Evolutionary conservation across 2,888 invertebrate species (phyloP), one percentile per base, ranked within the genome.

Genomic region (Notocelia uddmanniana): DNA sequence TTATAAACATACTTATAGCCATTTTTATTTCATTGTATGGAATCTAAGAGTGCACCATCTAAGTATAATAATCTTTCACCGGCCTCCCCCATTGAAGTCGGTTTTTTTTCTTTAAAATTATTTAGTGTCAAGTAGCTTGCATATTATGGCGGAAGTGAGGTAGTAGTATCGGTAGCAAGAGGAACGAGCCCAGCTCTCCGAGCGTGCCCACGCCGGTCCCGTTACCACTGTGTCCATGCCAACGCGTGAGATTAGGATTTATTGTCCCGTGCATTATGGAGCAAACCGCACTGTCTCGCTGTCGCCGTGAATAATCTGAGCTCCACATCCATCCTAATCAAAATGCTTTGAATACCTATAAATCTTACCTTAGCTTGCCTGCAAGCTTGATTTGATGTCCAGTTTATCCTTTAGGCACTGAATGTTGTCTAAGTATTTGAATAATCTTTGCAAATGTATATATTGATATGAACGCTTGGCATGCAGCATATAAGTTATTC

Each of bases 201-300:
- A 18, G 68, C 59, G 58, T 67, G 54, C 21, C 41, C 52, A 73
- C 76, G 64, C 60, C 13, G 55, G 34, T 78, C 63, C 83, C 82
- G 85, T 83, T 84, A 85, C 45, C 59, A 58, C 21, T 57, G 60
- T 76, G 75, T 68, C 69, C 76, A 72, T 59, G 77, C 45, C 45
- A 13, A n/a, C 77, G 77, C 79, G 79, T 79, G 69, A 80, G 75
- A 83, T 81, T 78, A 78, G 74, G 68, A 79, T 80, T 83, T 81
- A 80, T 81, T 75, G 74, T 73, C 74, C 75, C 74, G 76, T 79
- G 77, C 74, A 57, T 74, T 74, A 77, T 76, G 77, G 62, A 74
- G 55, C 48, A 8, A 15, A 50, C 58, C 41, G 41, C 23, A 54
- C n/a, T 37, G 52, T 64, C 34, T 9, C 18, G n/a, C 31, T 6